Evolutionary conservation across 2,797 vertebrate genomes (phyloP).

Genomic region (Nothura maculosa): DNA sequence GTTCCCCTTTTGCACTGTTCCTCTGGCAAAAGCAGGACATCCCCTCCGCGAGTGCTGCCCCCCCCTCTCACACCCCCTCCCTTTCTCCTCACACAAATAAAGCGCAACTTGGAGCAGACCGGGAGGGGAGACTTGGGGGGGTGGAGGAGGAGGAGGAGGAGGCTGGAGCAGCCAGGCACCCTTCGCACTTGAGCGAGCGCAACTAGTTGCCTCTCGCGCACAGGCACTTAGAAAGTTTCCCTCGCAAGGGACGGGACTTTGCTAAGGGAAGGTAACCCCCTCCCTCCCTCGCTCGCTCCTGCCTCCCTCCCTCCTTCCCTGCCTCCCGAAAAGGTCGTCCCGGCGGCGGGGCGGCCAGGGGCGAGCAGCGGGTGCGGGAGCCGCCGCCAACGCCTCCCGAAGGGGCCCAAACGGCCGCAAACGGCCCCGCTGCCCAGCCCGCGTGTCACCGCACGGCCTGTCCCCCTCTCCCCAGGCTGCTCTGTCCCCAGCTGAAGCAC

Average conservation of each 20-base stretch:
- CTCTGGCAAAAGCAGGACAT: constrained; percentile 77
- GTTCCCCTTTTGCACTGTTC: constrained; percentile 59
- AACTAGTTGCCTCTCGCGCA: background rate
- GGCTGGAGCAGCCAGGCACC: constrained; percentile 36
- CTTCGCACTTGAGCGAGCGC: background rate
- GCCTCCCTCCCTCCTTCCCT: background rate
- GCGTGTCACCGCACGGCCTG: accelerated
- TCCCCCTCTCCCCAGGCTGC: background rate
- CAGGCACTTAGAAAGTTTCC: constrained; percentile 7
- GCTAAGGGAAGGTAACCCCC: constrained; percentile 3
- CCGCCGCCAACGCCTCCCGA: too few species aligned
- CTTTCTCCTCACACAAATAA: constrained; percentile 48
- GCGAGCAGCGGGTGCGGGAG: background rate
- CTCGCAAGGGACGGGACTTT: background rate
- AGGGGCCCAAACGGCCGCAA: too few species aligned
- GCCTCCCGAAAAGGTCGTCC: background rate
- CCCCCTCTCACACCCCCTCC: background rate
- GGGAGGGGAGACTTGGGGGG: background rate
- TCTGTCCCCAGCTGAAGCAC: background rate
- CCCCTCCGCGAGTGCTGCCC: constrained; percentile 65
- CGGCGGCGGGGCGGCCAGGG: background rate
- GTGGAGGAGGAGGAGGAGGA: constrained; percentile 37
- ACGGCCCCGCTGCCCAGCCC: too few species aligned
- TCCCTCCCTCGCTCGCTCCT: background rate
- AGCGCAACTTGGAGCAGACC: background rate